These are phyloP conservation scores for Dicrurus megarhynchus DNA, from an alignment of 2,113 vertebrate genomes.

Conservation along the genomic window DNA sequence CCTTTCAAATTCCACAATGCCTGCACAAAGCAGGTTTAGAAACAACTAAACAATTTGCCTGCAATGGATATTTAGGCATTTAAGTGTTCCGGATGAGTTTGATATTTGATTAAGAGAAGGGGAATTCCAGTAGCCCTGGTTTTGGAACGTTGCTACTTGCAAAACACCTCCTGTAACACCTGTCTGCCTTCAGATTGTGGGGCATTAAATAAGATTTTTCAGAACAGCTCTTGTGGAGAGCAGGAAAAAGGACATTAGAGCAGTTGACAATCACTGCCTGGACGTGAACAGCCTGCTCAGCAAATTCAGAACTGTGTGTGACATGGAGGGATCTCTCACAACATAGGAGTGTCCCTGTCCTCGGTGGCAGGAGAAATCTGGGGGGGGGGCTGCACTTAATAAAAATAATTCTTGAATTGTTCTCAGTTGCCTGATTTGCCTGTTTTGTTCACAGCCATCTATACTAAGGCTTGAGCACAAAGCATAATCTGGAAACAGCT, in stretches of 20 bases:
- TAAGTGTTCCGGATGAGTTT: not conserved
- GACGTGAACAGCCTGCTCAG: not conserved
- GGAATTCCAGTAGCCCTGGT: not conserved
- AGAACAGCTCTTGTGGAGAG: not conserved
- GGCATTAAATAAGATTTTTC: not conserved
- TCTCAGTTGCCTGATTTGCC: not conserved
- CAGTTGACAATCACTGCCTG: not conserved
- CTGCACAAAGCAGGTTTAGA: not conserved
- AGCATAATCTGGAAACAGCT: not conserved
- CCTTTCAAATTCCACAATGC: not conserved
- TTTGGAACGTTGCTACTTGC: not conserved
- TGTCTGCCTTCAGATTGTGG: not conserved
- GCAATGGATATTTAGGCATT: not conserved
- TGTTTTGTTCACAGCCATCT: not conserved
- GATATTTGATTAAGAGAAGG: not conserved
- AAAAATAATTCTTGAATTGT: not conserved
- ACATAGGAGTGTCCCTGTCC: accelerated
- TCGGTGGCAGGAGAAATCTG: accelerated
- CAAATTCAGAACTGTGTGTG: not conserved
- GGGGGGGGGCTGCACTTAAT: not conserved
- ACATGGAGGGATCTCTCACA: not conserved
- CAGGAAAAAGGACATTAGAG: not conserved
- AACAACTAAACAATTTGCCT: not conserved
- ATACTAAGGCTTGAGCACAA: not conserved
- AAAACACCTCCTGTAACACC: not conserved